These are phyloP conservation scores for Apodemus sylvaticus DNA, from an alignment of 2,113 vertebrate genomes.

Conservation along the genomic window DNA sequence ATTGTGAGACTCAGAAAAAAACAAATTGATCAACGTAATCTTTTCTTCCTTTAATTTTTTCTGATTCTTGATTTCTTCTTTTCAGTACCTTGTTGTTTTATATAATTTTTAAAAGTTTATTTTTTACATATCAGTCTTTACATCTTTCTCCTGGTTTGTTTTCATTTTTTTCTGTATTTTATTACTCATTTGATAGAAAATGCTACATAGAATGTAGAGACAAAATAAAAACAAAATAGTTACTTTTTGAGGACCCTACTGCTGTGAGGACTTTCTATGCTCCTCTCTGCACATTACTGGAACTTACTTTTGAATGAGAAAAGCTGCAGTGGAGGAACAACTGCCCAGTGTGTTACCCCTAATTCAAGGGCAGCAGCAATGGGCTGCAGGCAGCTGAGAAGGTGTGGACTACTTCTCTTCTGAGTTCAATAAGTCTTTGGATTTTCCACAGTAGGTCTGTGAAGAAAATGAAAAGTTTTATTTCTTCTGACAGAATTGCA, in stretches of 20 bases:
- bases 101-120: background rate
- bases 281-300: background rate
- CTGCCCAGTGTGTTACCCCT: too few relatives aligned
- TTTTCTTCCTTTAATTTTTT: background rate
- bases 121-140: background rate
- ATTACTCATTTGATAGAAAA: background rate
- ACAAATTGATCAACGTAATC: background rate
- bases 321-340: background rate
- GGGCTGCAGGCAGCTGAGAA: too few relatives aligned
- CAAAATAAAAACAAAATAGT: background rate
- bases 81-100: background rate
- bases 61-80: background rate
- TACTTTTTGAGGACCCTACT: fast-evolving
- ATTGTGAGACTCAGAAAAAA: background rate
- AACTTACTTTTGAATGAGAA: background rate
- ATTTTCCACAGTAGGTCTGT: background rate
- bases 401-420: background rate
- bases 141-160: background rate
- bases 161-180: background rate
- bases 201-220: background rate
- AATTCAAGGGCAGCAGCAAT: too few relatives aligned
- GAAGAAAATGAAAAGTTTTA: background rate
- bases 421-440: background rate
- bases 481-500: background rate
- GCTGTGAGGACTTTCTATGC: background rate